phyloP scores from a whole-genome alignment of 2,888 invertebrate genomes.

The Drosophila setosimentum region DNA sequence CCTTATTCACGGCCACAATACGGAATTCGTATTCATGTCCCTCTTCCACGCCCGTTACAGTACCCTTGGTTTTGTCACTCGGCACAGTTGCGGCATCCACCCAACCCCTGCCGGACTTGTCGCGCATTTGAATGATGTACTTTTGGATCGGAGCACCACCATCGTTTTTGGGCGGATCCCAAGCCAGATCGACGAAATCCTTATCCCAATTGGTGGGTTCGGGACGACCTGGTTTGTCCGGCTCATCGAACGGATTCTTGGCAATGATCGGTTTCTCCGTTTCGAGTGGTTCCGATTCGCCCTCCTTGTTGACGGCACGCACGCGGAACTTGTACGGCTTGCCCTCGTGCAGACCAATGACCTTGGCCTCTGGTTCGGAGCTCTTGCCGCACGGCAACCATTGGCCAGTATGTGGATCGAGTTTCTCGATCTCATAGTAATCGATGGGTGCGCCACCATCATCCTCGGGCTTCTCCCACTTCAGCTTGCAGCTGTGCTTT shows the following conservation, averaged over 20 bases:
- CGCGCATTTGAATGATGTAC: constrained; percentile 97
- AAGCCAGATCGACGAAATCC: constrained; percentile 97
- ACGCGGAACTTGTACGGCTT: constrained; percentile 99
- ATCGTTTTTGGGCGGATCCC: constrained; percentile 95
- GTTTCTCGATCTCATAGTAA: constrained; percentile 97
- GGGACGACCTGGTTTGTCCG: constrained; percentile 95
- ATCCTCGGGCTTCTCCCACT: constrained; percentile 97
- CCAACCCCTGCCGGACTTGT: constrained; percentile 94
- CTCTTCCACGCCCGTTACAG: constrained; percentile 93
- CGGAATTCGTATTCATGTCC: constrained; percentile 97
- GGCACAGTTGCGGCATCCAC: constrained; percentile 92
- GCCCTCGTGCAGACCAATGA: constrained; percentile 94
- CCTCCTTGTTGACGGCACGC: constrained; percentile 98
- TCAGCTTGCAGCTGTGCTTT: constrained; percentile 95
- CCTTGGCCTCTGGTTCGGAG: constrained; percentile 93
- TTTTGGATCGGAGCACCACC: constrained; percentile 99
- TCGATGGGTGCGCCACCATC: constrained; percentile 98
- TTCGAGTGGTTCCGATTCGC: constrained; percentile 98
- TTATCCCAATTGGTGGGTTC: constrained; percentile 97
- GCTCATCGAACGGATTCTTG: constrained; percentile 99
- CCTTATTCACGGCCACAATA: constrained; percentile 95
- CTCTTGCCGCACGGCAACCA: constrained; percentile 97
- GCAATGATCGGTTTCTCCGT: constrained; percentile 97
- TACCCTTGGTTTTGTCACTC: constrained; percentile 91
- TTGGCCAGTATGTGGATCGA: constrained; percentile 95